Base-by-base conservation (phyloP, 2,888 invertebrate genomes). In the Rotaria magnacalcarata region DNA sequence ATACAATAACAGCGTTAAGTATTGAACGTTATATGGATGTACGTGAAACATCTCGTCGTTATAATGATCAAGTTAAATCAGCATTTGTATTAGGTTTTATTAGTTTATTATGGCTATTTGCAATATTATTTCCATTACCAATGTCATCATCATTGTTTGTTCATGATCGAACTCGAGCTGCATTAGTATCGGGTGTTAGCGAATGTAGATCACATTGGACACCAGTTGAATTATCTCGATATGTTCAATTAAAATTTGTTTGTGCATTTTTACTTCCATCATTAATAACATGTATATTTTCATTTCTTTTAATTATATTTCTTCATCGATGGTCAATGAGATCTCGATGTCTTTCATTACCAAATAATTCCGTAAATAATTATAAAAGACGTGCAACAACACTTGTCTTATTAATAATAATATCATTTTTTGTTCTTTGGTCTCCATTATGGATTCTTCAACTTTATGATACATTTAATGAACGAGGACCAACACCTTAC, bases 401-500 rank as follows among this genome's bases (percentile, higher is more conserved):
- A 80, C 50, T 86, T 19, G 86, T 85, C 34, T 11, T 86, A 21
- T 27, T 34, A 24, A 86, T 86, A 43, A 84, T 86, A 11, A 56
- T 85, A 16, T 24, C 74, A 10, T 86, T 86, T 80, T 56, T 86
- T 19, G 34, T 86, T 58, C 85, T 75, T 54, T 86, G 85, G 86
- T 85, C 84, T n/a, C 86, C 86, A 43, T 85, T 86, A 14, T 85
- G 86, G 86, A 86, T 86, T n/a, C 84, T 86, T 34, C 86, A 86
- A 85, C 47, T 86, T n/a, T 60, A 67, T 16, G 86, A 80, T 52
- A 21, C 84, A 67, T 84, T 84, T n/a, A 84, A 84, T 16, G 34
- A 67, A 34, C 27, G 2, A n/a, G 60, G 84, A 14, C 67, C 60
- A 52, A 41, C 75, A 47, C 47, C 14, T 21, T 84, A 67, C 34